Evolutionary conservation across 2,797 vertebrate genomes (phyloP).

Genomic region (Eospalax fontanierii): DNA sequence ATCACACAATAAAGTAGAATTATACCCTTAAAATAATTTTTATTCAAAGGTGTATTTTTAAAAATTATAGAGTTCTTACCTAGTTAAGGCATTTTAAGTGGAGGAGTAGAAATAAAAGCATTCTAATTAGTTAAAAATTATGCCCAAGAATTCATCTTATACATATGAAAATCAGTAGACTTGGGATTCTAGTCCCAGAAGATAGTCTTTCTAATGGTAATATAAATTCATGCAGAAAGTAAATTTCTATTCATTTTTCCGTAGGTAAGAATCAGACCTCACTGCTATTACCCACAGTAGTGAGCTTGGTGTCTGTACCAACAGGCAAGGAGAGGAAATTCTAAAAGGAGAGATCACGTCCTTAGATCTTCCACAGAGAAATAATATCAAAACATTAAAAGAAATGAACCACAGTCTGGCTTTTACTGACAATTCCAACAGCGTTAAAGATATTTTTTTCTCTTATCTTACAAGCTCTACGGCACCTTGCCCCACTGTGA

Average conservation of each 20-base stretch:
- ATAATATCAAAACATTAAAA: conserved; percentile 64
- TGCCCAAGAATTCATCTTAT: conserved; percentile 11
- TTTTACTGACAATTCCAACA: conserved; percentile 64
- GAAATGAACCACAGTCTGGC: conserved; percentile 39
- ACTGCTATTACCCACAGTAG: background rate
- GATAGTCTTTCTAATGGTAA: conserved; percentile 45
- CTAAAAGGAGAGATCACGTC: background rate
- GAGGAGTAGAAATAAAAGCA: conserved; percentile 16
- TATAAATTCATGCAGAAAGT: conserved; percentile 20
- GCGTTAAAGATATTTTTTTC: conserved; percentile 56
- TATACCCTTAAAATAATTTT: conserved; percentile 42
- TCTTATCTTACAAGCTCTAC: conserved; percentile 53
- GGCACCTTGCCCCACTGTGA: conserved; percentile 71
- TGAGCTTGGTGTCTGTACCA: background rate
- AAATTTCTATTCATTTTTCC: background rate
- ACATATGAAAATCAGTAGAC: conserved; percentile 23
- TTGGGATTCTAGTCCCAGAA: conserved; percentile 14
- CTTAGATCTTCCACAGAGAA: conserved; percentile 44
- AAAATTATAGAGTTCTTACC: conserved; percentile 9
- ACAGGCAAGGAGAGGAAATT: background rate
- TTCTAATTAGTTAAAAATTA: conserved; percentile 57
- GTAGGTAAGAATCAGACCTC: conserved; percentile 25
- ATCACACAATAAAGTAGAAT: background rate
- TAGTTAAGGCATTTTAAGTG: background rate
- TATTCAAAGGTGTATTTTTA: conserved; percentile 31